Base-by-base conservation (phyloP, 2,113 vertebrate species). In the Amblyopsis rosae region DNA sequence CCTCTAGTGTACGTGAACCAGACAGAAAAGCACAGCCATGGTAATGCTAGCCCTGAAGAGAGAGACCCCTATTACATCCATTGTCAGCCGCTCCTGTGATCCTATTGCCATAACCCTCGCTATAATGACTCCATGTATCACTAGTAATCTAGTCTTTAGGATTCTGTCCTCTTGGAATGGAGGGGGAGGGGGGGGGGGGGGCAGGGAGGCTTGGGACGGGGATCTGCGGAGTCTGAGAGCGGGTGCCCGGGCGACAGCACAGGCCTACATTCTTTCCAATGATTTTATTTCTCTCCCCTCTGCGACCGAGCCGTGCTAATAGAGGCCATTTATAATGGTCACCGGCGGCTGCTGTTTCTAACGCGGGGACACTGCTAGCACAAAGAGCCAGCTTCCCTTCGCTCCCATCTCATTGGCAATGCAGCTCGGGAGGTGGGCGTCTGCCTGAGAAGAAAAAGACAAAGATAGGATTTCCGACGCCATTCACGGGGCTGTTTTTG, bases 311-410 rank as follows among this genome's bases (percentile, higher is more conserved):
- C 86, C 84, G 88, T 88, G 87, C 85, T 92, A 92, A 92, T 91
- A 88, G 89, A 90, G 86, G 86, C 89, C 90, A 90, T 92, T 91
- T 90, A 87, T 92, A 89, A 92, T 81, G 85, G 85, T 92, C 88
- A 89, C 82, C 64, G 79, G 81, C 83, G 87, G 85, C 82, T 83
- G 74, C 68, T 73, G 79, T 76, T 74, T 58, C 46, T 55, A 26
- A n/a, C 46, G 2, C 62, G 11, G 55, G 8, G 55, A 16, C 35
- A 84, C 45, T 55, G 77, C 62, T 60, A 78, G 79, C 79, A 82
- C 82, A 82, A 77, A 81, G 80, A 86, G 78, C 79, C 74, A 58
- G 75, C 73, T 70, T 75, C n/a, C 17, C 19, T 17, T 65, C 69
- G 67, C 62, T 75, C 80, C 65, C 67, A 46, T 70, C 73, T 74